Conservation (phyloP, 2,888 invertebrate genomes). For the Cosmia pyralina region DNA sequence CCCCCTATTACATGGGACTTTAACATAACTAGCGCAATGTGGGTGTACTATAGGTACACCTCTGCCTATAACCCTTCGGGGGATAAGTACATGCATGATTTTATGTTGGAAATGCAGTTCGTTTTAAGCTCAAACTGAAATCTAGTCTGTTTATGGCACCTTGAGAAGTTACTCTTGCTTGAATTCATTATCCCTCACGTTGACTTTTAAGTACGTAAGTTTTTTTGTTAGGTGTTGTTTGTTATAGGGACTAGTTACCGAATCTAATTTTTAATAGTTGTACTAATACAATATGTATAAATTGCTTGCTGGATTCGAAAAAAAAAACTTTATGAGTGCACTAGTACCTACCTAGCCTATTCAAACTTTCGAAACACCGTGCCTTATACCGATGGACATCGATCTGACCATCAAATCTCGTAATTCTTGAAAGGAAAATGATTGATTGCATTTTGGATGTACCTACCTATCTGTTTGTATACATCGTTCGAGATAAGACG, state of each 20-base stretch:
- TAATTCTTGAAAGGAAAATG: not conserved
- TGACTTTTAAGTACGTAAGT: not conserved
- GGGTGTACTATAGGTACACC: not conserved
- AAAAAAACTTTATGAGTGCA: no score
- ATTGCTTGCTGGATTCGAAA: no score
- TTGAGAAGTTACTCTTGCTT: not conserved
- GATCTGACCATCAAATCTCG: not conserved
- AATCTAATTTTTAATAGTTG: not conserved
- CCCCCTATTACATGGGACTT: no score
- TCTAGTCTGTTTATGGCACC: conserved; percentile 7
- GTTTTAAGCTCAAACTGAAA: not conserved
- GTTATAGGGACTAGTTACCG: not conserved
- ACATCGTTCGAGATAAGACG: not conserved
- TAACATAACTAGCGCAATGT: not conserved
- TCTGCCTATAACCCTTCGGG: no score
- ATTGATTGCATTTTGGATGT: not conserved
- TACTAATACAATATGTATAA: not conserved
- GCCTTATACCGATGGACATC: not conserved
- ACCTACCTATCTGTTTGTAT: no score
- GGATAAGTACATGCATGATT: no score
- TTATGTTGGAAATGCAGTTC: not conserved
- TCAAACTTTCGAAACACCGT: not conserved
- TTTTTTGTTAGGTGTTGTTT: not conserved
- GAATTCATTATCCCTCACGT: not conserved
- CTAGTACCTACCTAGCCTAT: not conserved